These are phyloP conservation scores for Caenorhabditis tropicalis DNA, from an alignment of 1,140 invertebrate species.

Conservation along the genomic window DNA sequence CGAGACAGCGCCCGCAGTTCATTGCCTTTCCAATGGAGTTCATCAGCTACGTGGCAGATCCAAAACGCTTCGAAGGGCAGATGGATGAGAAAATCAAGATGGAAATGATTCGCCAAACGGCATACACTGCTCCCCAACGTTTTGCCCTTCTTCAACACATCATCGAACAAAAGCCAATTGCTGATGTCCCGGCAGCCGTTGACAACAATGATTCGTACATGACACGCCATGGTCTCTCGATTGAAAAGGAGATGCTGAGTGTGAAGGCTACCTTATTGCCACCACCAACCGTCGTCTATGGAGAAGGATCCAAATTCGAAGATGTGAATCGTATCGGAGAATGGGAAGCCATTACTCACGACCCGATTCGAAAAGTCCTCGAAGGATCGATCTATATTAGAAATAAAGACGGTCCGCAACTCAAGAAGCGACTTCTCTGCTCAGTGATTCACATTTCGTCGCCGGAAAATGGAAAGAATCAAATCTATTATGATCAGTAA, in stretches of 20 bases:
- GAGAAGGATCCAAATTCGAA: too few species aligned
- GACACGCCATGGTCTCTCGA: neutral
- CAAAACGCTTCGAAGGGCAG: too few species aligned
- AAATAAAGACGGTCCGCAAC: too few species aligned
- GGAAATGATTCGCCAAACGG: neutral
- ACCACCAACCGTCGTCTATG: neutral
- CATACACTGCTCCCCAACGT: neutral
- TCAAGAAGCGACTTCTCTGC: too few species aligned
- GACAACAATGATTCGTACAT: conserved; percentile 3
- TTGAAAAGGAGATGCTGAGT: neutral
- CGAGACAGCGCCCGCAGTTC: neutral
- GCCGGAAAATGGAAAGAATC: too few species aligned
- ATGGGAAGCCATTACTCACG: too few species aligned
- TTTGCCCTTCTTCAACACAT: neutral
- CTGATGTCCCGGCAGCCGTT: neutral
- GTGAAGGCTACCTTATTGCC: conserved; percentile 31
- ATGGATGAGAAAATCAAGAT: too few species aligned
- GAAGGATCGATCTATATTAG: too few species aligned
- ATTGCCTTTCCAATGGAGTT: conserved; percentile 16
- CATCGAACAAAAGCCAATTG: neutral
- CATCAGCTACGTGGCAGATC: neutral
- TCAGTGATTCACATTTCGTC: too few species aligned
- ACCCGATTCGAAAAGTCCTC: too few species aligned
- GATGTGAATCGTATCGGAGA: too few species aligned
- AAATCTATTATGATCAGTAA: too few species aligned